Evolutionary conservation across 2,797 vertebrate species (phyloP), one percentile per base, ranked within the genome.

Genomic region (Pempheris klunzingeri): DNA sequence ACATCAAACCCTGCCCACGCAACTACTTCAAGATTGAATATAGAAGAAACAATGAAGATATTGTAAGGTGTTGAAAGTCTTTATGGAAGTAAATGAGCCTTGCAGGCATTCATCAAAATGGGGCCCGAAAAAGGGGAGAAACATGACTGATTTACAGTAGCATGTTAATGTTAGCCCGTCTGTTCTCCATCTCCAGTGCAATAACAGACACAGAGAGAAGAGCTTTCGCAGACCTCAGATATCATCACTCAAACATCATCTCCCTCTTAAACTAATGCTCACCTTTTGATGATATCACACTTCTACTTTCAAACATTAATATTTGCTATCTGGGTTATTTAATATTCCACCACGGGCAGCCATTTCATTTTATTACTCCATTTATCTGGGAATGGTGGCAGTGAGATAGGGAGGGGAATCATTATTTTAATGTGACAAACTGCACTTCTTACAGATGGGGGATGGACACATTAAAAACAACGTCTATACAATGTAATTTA

Each of bases 161-260:
- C 64, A 44, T 73, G 52, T 68, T 70, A 77, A 73, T 81, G 67
- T 24, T 70, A 30, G 32, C 17, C 58, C 61, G 55, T 68, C 76
- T 78, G 72, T 38, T 85, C 81, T 77, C 36, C 50, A 80, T 86
- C 34, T 74, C 24, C 8, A 67, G 17, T 22, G 39, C 60, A 60
- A 46, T 79, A 79, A 70, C 41, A 61, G 72, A 59, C 26, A 12
- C 41, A 46, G 64, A 32, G 64, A 32, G 72, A 30, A 60, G 84
- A 86, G 84, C 64, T 86, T 82, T 74, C n/a, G 3, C 70, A 86
- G 70, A 69, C 71, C 50, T 80, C 53, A 50, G 77, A 76, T 64
- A 81, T 74, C 78, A 88, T 91, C 63, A 67, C 52, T 89, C 84
- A 87, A 77, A 82, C 5, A 24, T 80, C 74, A 65, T 52, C 80